Evolutionary conservation across 2,888 invertebrate genomes (phyloP), one percentile per base, ranked within the genome.

Genomic region (Hyposoter didymator): DNA sequence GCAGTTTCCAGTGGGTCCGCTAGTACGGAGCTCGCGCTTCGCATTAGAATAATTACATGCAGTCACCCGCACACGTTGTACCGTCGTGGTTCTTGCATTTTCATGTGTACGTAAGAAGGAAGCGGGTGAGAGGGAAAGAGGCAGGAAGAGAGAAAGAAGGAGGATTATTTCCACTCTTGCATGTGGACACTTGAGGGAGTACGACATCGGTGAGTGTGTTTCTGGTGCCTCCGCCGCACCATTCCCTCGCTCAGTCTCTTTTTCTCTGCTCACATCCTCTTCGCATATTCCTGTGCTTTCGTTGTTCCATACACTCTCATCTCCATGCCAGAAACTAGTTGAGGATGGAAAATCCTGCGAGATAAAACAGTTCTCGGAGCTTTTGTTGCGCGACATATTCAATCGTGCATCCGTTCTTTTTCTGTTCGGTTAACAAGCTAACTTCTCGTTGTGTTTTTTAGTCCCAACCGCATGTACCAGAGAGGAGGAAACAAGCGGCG

Each of bases 11-110:
- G 78, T 73, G 45, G 67, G 78, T 87, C 81, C 84, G 74, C 81
- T 73, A 70, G 82, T 72, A 80, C 82, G 72, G 70, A 79, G 78
- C 76, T 88, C 88, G 88, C 88, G 88, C 88, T 89, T 88, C 88
- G 88, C 89, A 90, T 90, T 89, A 90, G 90, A 92, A 92, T 91
- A 91, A 92, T 91, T 91, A 91, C 90, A 89, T 88, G 89, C 90
- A 90, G 89, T 88, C 89, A 90, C 85, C 88, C 88, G 88, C 88
- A 89, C 88, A 89, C 88, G 88, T 88, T 78, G 85, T 87, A 84
- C 87, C 49, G 87, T 87, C 62, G 69, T 75, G 70, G 70, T 72
- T 72, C 52, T 73, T 82, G 62, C 43, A 10, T 39, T 39, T 55
- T 14, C 7, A 32, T 70, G 47, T 70, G 28, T 70, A 79, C 70